Percentiles rank a stretch among this genome's conserved stretches.
phyloP scores from a whole-genome alignment of 2,113 vertebrate species.

The Percina caprodes region DNA sequence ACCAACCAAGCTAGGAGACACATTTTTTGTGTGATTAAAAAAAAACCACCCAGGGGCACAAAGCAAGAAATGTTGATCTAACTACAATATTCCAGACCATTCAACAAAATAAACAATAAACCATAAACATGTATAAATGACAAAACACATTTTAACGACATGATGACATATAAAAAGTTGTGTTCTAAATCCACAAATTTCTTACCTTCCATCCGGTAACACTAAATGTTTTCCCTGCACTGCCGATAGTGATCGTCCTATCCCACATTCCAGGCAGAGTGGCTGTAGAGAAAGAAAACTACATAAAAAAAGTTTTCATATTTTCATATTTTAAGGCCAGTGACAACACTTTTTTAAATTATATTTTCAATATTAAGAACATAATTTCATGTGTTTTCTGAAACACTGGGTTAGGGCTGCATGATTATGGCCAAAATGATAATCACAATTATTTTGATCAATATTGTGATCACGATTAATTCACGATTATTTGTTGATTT shows the following conservation, averaged over 20 bases:
- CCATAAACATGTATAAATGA: no score
- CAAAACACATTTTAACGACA: neutral
- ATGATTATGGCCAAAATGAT: no score
- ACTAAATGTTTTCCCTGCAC: slow-evolving; percentile 95
- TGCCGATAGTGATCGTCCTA: slow-evolving; percentile 93
- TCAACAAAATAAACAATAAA: no score
- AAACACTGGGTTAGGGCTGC: neutral
- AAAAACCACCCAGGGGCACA: no score
- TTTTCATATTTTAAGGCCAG: neutral
- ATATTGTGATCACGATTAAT: no score
- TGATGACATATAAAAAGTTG: neutral
- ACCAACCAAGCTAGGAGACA: slow-evolving; percentile 92
- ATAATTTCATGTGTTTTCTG: neutral
- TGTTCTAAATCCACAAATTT: neutral
- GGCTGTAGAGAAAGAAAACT: slow-evolving; percentile 78
- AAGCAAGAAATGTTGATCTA: no score
- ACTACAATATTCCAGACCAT: no score
- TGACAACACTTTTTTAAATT: neutral
- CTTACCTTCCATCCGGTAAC: slow-evolving; percentile 98
- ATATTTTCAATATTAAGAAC: neutral
- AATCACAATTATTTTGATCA: no score
- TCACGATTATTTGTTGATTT: no score
- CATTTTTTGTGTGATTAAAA: no score
- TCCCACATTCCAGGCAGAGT: slow-evolving; percentile 98
- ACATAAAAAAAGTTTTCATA: no score